Conservation (phyloP, 2,797 vertebrate species). For the Acanthurus tractus region DNA sequence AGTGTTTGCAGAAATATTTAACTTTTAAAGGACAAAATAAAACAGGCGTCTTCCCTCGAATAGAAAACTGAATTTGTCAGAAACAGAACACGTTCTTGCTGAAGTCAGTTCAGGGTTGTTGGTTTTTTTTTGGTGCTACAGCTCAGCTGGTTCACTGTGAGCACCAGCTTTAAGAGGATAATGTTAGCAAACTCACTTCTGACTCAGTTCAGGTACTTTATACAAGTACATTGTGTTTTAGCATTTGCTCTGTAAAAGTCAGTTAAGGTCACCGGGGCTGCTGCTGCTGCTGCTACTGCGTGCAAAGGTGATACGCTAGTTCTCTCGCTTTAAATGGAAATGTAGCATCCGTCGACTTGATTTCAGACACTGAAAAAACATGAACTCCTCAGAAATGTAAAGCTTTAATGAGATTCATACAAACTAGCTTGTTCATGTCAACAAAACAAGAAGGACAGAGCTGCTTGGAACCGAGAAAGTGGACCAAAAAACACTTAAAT, state of each 20-base stretch:
- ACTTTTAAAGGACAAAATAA: not conserved
- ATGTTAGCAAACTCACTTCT: not conserved
- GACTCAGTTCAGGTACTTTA: not conserved
- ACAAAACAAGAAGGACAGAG: not conserved
- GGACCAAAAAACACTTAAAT: not conserved
- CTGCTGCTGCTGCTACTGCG: not conserved
- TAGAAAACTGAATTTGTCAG: not conserved
- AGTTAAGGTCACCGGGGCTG: not conserved
- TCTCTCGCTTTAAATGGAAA: not conserved
- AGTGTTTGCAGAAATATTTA: not conserved
- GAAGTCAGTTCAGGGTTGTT: not conserved
- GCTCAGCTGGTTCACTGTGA: not conserved
- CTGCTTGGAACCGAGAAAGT: not conserved
- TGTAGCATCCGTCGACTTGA: not conserved
- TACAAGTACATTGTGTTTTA: not conserved
- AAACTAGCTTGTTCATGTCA: not conserved
- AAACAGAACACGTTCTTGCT: not conserved
- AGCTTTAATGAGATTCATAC: not conserved
- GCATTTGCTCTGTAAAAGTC: conserved; percentile 7
- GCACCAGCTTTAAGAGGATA: not conserved
- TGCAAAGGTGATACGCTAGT: not conserved
- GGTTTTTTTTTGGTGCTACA: too few species aligned
- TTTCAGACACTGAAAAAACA: not conserved
- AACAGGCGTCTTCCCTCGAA: not conserved
- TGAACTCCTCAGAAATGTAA: not conserved